A percentile compares a stretch with the other conserved stretches of the same genome.
Conservation (phyloP, 2,113 vertebrate species). For the Rattus rattus region DNA sequence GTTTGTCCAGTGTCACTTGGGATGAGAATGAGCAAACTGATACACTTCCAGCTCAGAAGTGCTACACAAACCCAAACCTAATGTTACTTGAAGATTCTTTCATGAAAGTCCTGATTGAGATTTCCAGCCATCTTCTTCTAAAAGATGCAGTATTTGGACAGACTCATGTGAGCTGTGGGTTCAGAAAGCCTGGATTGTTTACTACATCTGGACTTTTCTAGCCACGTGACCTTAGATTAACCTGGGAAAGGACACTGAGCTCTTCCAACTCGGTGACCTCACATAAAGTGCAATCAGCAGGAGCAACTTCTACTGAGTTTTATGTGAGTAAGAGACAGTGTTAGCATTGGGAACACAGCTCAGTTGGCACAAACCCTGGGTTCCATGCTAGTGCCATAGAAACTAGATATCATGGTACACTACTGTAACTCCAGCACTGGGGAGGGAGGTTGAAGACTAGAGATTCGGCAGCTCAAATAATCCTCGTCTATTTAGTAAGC, state of each 20-base stretch:
- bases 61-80: neutral
- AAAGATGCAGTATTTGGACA: neutral
- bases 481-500: neutral
- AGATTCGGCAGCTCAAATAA: neutral
- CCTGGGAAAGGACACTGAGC: neutral
- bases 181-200: neutral
- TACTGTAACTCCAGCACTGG: neutral
- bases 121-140: constrained; percentile 37
- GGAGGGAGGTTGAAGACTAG: neutral
- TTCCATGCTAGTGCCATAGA: neutral
- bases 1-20: accelerated
- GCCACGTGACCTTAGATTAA: neutral
- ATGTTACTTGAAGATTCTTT: neutral
- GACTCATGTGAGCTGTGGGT: neutral
- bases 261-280: neutral
- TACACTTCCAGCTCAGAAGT: accelerated
- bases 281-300: neutral
- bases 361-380: neutral
- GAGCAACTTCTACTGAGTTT: neutral
- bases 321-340: neutral
- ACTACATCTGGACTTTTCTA: neutral
- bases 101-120: neutral
- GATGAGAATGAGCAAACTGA: neutral
- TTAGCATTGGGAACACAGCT: neutral
- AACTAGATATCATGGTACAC: neutral